Conservation (phyloP, 2,113 vertebrate genomes). For the Spilogale gracilis region DNA sequence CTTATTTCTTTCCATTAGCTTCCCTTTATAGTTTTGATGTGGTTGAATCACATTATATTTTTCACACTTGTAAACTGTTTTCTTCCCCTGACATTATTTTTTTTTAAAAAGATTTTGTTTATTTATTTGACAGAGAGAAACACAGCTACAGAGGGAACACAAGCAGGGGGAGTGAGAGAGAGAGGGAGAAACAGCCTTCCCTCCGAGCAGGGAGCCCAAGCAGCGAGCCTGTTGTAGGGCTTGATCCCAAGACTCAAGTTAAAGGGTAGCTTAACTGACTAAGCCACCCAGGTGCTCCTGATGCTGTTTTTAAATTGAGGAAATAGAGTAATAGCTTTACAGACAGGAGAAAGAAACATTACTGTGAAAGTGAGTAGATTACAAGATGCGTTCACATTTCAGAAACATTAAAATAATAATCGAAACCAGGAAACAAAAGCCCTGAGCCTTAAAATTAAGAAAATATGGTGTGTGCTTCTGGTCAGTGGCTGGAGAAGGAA, state of each 20-base stretch:
- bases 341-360: constrained; percentile 15
- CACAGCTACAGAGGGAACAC: too few relatives aligned
- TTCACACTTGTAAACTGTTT: constrained; percentile 28
- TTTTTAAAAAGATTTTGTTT: too few relatives aligned
- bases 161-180: too few relatives aligned
- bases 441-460: neutral
- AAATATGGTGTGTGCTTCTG: neutral
- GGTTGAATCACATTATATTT: neutral
- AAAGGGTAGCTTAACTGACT: too few relatives aligned
- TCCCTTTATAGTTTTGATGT: constrained; percentile 54
- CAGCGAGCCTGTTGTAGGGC: too few relatives aligned
- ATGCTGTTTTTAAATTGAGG: neutral
- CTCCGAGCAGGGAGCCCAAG: too few relatives aligned
- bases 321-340: neutral
- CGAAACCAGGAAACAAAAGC: constrained; percentile 2
- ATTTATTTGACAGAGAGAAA: too few relatives aligned
- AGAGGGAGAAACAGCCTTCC: too few relatives aligned
- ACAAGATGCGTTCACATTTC: neutral
- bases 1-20: constrained; percentile 36
- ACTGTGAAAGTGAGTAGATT: neutral
- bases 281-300: neutral
- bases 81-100: neutral
- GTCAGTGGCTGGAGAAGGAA: constrained; percentile 20
- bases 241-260: too few relatives aligned
- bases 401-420: constrained; percentile 5